A percentile compares a stretch with the other conserved stretches of the same genome.
phyloP scores from a whole-genome alignment of 2,888 invertebrate species.

The Argynnis bischoffii region DNA sequence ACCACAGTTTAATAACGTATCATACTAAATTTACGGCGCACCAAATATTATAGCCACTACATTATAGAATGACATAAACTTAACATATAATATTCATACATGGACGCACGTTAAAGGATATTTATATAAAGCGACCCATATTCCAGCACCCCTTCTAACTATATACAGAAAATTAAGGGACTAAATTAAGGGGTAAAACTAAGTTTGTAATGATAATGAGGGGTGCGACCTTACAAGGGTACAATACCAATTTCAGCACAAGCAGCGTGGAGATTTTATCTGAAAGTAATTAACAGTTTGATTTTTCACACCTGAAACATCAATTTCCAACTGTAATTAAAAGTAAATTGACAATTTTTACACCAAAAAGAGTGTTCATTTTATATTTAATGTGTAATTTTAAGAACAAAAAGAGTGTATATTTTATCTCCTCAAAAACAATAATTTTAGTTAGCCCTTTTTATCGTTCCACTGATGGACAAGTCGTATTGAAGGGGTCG shows the following conservation, averaged over 20 bases:
- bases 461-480: too few species aligned
- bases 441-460: too few species aligned
- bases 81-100: slow-evolving; percentile 19
- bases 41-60: not conserved
- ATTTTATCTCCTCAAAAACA: too few species aligned
- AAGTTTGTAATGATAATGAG: slow-evolving; percentile 41
- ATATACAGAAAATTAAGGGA: slow-evolving; percentile 39
- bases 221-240: slow-evolving; percentile 35
- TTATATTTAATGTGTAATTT: too few species aligned
- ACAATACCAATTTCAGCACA: slow-evolving; percentile 35
- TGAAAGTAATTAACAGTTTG: slow-evolving; percentile 27
- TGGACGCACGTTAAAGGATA: slow-evolving; percentile 20
- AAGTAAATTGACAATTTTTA: not conserved
- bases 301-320: not conserved
- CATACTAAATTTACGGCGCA: not conserved
- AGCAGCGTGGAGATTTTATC: slow-evolving; percentile 37
- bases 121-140: slow-evolving; percentile 32
- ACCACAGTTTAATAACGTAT: not conserved
- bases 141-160: slow-evolving; percentile 25
- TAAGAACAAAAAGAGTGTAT: too few species aligned
- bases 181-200: slow-evolving; percentile 39
- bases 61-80: slow-evolving; percentile 10
- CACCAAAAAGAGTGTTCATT: too few species aligned
- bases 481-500: too few species aligned
- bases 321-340: not conserved